phyloP scores from a whole-genome alignment of 37 sponge, comb jelly and placozoan species.

The Geodia barretti region DNA sequence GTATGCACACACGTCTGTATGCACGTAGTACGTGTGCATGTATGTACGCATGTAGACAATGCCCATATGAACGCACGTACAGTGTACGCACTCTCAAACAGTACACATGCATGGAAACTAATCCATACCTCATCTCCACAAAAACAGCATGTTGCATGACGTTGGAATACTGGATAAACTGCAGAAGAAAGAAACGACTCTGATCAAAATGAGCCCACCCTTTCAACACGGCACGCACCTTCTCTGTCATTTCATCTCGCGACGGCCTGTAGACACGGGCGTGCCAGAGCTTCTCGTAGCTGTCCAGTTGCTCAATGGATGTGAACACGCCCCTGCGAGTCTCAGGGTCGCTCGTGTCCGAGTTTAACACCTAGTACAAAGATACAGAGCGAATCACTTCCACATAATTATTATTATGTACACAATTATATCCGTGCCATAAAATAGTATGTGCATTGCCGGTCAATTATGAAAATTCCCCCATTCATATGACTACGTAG shows the following conservation, averaged over 20 bases:
- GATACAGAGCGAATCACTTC: neutral
- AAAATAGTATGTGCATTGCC: too few relatives aligned
- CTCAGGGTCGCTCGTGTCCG: neutral
- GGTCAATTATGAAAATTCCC: too few relatives aligned
- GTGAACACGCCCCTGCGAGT: conserved; percentile 22
- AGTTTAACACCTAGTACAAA: neutral
- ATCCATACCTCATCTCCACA: conserved; percentile 37
- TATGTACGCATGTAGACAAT: neutral
- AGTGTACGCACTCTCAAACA: neutral
- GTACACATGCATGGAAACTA: neutral
- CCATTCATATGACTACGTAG: too few relatives aligned
- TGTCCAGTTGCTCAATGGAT: conserved; percentile 38
- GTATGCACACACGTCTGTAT: neutral
- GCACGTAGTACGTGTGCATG: neutral
- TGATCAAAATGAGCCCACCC: too few relatives aligned
- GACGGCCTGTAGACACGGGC: conserved; percentile 47
- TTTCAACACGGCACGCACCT: conserved; percentile 35
- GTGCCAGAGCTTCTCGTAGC: conserved; percentile 81
- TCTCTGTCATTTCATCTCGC: conserved; percentile 26
- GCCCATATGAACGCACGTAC: too few relatives aligned
- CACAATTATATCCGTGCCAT: neutral
- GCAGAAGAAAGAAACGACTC: conserved; percentile 1
- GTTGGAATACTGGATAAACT: conserved; percentile 43
- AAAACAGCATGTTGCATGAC: conserved; percentile 46
- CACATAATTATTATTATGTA: neutral